A percentile compares a stretch with the other conserved stretches of the same genome.
These are phyloP conservation scores for Yponomeuta plumbellus DNA, from an alignment of 2,888 invertebrate species.

Conservation along the genomic window DNA sequence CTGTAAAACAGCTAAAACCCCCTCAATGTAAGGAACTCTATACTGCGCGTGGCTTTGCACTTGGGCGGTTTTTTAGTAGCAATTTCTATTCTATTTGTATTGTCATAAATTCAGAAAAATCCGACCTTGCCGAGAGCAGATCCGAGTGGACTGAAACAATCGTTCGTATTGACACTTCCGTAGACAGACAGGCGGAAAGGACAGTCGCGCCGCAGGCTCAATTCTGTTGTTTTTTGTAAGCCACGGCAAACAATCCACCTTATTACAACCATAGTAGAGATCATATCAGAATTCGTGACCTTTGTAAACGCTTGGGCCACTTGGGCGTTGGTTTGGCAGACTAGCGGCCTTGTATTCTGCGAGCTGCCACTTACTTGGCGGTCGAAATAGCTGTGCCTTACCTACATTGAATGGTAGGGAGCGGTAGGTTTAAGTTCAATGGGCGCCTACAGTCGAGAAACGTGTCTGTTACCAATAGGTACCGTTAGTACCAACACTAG, in stretches of 20 bases:
- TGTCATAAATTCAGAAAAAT: background rate
- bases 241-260: background rate
- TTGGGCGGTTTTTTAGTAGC: background rate
- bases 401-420: no score
- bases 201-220: background rate
- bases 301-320: background rate
- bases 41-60: no score
- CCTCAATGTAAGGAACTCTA: no score
- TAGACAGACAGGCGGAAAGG: background rate
- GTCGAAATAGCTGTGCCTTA: background rate
- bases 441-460: background rate
- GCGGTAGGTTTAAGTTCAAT: no score
- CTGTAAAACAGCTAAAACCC: no score
- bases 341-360: background rate
- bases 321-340: background rate
- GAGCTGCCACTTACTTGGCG: background rate
- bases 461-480: background rate
- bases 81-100: background rate
- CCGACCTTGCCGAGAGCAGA: background rate
- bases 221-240: background rate
- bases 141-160: slow-evolving; percentile 1
- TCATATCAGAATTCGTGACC: background rate
- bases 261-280: background rate
- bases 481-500: background rate
- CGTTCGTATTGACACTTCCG: background rate